These are phyloP conservation scores for Petrocephalus zakoni DNA, from an alignment of 2,113 vertebrate genomes.

Conservation along the genomic window DNA sequence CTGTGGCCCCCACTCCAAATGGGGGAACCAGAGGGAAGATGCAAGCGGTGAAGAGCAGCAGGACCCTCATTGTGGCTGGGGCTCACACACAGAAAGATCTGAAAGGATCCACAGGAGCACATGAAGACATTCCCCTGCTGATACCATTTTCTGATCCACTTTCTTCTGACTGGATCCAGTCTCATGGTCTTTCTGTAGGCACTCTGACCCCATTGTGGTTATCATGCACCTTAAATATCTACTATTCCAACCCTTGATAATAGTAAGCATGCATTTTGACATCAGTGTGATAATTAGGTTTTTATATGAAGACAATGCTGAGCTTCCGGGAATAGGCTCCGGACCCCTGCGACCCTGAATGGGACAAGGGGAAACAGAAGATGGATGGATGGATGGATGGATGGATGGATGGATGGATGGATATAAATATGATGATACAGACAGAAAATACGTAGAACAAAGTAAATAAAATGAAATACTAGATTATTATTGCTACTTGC, in stretches of 20 bases:
- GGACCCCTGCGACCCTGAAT: neutral
- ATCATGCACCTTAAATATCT: neutral
- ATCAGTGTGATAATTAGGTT: neutral
- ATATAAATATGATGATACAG: neutral
- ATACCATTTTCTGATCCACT: neutral
- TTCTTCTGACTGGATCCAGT: neutral
- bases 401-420: neutral
- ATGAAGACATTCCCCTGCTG: neutral
- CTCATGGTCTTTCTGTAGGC: neutral
- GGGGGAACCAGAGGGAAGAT: slow-evolving; percentile 45
- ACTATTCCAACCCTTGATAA: neutral
- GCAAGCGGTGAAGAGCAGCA: slow-evolving; percentile 45
- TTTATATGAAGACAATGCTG: neutral
- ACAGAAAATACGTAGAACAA: neutral
- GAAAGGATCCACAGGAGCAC: neutral
- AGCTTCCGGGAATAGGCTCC: neutral
- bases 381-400: neutral
- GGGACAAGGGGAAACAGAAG: neutral
- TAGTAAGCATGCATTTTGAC: neutral
- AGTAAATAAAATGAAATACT: neutral
- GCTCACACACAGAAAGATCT: neutral
- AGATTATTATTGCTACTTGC: neutral
- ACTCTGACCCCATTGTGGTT: neutral
- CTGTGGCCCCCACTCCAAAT: slow-evolving; percentile 47
- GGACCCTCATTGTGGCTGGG: slow-evolving; percentile 55